Evolutionary conservation across 2,888 invertebrate species (phyloP), one percentile per base, ranked within the genome.

Genomic region (Rhaphigaster nebulosa): DNA sequence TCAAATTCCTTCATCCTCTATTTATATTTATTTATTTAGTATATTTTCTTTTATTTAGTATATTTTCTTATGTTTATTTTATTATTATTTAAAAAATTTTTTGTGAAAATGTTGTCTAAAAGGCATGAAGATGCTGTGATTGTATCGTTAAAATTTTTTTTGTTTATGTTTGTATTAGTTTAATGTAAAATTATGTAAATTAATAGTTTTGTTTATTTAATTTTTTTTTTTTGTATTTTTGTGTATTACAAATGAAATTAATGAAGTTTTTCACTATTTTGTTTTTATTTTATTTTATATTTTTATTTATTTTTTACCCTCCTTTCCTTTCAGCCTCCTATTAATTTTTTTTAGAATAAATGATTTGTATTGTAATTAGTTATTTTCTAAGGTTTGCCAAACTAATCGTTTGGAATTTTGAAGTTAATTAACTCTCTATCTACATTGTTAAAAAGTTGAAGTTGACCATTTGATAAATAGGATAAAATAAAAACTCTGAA

Each of bases 181-280:
- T 93, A 93, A 93, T 92, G 93, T 93, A 94, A 93, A 95, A 15
- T 41, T 52, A 38, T 41, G 41, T 87, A 54, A 95, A 94, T 76
- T 76, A 60, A 94, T 95, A 95, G 95, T 94, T 95, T 95, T 38
- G 38, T 76, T 94, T 93, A 94, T 94, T 94, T 95, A 94, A 94
- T 94, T 94, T 94, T 94, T 94, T 60, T n/a, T 91, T 90, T 70
- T 26, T 87, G 60, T 91, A 94, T 94, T 91, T 91, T 91, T 90
- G 70, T 92, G 91, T 91, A 93, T 93, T 93, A 92, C 92, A 93
- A 93, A 92, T 93, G 93, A 93, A 45, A 41, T 76, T 65, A 76
- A 89, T 76, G 89, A 89, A 70, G 70, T 41, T 89, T 84, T 84
- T 45, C 41, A n/a, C 3, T 45, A 45, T 84, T 93, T 93, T 93